phyloP scores from a whole-genome alignment of 2,797 vertebrate genomes.

The Pantherophis vulpinus region DNA sequence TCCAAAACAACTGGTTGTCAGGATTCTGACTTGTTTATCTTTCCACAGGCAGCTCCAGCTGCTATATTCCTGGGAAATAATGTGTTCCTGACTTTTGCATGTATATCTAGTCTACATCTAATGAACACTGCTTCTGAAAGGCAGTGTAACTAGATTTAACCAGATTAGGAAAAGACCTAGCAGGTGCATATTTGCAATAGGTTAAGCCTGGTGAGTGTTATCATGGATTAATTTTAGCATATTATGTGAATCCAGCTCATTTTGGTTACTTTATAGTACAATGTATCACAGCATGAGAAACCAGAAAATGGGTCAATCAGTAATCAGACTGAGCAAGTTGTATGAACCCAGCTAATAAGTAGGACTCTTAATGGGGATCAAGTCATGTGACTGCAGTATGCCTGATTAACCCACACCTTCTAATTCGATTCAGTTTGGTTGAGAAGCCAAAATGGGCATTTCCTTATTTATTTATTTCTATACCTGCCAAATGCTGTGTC shows the following conservation, averaged over 20 bases:
- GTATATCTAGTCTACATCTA: neutral
- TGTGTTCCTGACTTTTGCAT: neutral
- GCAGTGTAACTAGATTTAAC: neutral
- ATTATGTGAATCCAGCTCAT: neutral
- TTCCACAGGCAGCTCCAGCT: neutral
- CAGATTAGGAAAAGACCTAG: neutral
- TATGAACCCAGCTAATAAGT: neutral
- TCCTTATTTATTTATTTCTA: neutral
- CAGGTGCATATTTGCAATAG: neutral
- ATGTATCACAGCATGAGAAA: neutral
- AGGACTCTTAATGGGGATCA: neutral
- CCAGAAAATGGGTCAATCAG: neutral
- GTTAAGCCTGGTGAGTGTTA: neutral
- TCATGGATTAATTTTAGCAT: neutral
- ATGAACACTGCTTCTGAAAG: neutral
- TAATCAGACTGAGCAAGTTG: neutral
- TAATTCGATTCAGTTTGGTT: neutral
- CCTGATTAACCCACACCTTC: neutral
- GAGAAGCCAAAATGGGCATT: neutral
- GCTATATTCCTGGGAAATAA: neutral
- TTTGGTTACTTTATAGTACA: neutral
- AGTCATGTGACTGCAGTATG: neutral
- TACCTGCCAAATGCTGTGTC: neutral
- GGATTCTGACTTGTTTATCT: neutral
- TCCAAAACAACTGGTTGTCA: neutral